Evolutionary conservation across 2,113 vertebrate genomes (phyloP), one percentile per base, ranked within the genome.

Genomic region (Rhipidura dahli): DNA sequence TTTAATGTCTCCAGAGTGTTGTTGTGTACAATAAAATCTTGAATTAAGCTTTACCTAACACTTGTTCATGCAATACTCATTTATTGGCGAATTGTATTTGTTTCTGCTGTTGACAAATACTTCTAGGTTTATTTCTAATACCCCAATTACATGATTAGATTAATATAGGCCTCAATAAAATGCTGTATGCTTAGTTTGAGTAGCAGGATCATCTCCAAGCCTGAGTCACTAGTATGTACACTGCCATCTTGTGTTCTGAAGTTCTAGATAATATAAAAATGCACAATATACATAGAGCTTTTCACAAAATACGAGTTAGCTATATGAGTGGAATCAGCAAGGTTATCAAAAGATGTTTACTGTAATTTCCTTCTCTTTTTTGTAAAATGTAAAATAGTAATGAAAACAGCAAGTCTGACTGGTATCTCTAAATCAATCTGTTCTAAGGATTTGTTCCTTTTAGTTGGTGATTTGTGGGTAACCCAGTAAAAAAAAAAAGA

Each of bases 161-260:
- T 92, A 91, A 93, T 85, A 84, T 18, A 84, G 50, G 60, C 69
- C 39, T 65, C 81, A 89, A 89, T 89, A 89, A 91, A 89, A 94
- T 69, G 37, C 71, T 87, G 53, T 9, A 44, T 69, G 72, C 37
- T 86, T 39, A 33, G 20, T 89, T 71, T 80, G 60, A 84, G 19
- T 68, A 65, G 71, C 31, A 83, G 90, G 15, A 80, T 31, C 35
- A 80, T 57, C 59, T 83, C 5, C 2, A 90, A 78, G 44, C 65
- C 83, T 84, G 88, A 79, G 65, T 93, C 60, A 50, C 49, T 87
- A 72, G 69, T 87, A 87, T 39, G 19, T 57, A 82, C 87, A 89
- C 95, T 96, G 92, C 94, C 95, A 96, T 96, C 96, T 93, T 93
- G 95, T 97, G 95, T 96, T 87, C 88, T 90, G 54, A 93, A 85